Evolutionary conservation across 2,888 invertebrate genomes (phyloP), one percentile per base, ranked within the genome.

Genomic region (Synergus itoensis): DNA sequence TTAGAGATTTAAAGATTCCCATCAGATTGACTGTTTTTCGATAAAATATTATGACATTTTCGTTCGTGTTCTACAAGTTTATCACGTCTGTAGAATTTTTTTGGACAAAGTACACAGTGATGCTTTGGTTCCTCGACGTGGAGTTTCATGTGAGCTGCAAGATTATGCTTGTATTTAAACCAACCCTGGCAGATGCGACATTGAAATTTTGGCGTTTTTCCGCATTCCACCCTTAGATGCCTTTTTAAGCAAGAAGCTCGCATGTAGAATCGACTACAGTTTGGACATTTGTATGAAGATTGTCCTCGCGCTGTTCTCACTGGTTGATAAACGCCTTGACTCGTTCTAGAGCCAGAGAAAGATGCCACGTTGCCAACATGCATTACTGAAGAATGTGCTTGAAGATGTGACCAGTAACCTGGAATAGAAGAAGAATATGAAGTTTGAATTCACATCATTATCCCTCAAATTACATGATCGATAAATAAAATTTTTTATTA

Each of bases 231-330:
- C 11, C 90, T 89, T 14, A 92, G 82, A 79, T 92, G 92, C 1
- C 90, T 89, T 57, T 84, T 90, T 79, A 91, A 80, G 79, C 90
- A 91, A 45, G 90, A 90, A 3, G 87, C 86, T 43, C 91, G 83
- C 86, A 89, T 89, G 85, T 92, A 92, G 81, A 87, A 89, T 64
- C 92, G 91, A 80, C 84, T 88, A 84, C 95, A 95, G 89, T 94
- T 94, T 76, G 94, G 94, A 89, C 95, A 95, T 88, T 93, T 93
- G 93, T 94, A 94, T 18, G 86, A 86, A 64, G 88, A 85, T 78
- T 87, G 88, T 65, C 88, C 89, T 16, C 88, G 86, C 4, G 86
- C 84, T 41, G 88, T 86, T 76, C 83, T 82, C 36, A 86, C 85
- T 1, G 87, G 86, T 78, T 88, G 85, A 76, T 85, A 87, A 36